These are phyloP conservation scores for Bettongia penicillata DNA, from an alignment of 2,113 vertebrate species.

Conservation along the genomic window DNA sequence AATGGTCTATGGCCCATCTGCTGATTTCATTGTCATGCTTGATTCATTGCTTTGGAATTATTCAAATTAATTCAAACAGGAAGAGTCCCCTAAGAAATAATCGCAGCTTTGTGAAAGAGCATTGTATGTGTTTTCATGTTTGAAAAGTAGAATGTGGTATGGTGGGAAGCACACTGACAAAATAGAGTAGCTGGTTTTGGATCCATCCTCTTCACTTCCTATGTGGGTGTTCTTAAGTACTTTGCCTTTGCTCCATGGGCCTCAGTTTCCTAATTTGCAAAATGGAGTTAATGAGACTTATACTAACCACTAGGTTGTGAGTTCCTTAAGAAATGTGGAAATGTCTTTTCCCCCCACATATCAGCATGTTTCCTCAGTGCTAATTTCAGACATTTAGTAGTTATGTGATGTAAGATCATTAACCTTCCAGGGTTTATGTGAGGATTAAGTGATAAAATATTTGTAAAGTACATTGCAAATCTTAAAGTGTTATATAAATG, in stretches of 20 bases:
- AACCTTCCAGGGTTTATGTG: not conserved
- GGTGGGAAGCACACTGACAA: not conserved
- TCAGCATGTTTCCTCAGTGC: not conserved
- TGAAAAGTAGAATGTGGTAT: not conserved
- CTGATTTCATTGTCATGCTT: slow-evolving; percentile 21
- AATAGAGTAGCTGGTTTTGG: not conserved
- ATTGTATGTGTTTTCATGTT: not conserved
- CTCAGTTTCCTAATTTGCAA: not conserved
- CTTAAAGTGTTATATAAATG: not conserved
- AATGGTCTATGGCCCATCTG: not conserved
- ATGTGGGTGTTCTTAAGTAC: not conserved
- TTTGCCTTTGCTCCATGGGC: not conserved
- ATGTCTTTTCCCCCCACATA: not conserved
- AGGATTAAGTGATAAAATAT: not conserved
- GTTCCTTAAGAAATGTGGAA: not conserved
- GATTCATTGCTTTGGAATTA: slow-evolving; percentile 27
- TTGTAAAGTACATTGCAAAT: not conserved
- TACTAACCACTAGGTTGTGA: not conserved
- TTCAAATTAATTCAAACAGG: not conserved
- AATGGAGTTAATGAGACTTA: not conserved
- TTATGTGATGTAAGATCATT: not conserved
- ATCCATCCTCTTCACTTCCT: not conserved
- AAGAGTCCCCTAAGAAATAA: not conserved
- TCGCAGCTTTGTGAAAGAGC: not conserved
- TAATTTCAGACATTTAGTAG: not conserved